A percentile compares a stretch with the other conserved stretches of the same genome.
Evolutionary conservation across 2,797 vertebrate genomes (phyloP).

Genomic region (Sparidentex hasta): DNA sequence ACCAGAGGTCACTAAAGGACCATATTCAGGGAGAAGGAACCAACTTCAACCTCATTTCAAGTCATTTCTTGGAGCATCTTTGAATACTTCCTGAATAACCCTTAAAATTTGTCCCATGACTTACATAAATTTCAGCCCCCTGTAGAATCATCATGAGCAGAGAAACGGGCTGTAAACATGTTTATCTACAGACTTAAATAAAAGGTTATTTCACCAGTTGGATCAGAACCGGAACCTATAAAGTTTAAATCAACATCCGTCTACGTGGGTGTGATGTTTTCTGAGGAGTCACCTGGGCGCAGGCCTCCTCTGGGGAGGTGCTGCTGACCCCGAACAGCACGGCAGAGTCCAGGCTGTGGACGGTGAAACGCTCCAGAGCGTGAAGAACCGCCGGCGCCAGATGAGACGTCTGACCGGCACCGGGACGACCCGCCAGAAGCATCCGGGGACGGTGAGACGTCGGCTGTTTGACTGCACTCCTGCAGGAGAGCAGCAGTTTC

Average conservation of each 20-base stretch:
- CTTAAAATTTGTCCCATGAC: no score
- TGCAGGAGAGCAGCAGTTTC: conserved; percentile 57
- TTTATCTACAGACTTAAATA: no score
- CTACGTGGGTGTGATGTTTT: background rate
- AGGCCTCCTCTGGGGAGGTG: conserved; percentile 90
- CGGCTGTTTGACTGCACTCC: conserved; percentile 87
- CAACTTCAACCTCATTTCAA: no score
- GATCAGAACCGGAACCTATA: no score
- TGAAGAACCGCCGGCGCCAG: conserved; percentile 93
- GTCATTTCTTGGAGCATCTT: no score
- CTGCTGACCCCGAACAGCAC: conserved; percentile 87
- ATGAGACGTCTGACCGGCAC: conserved; percentile 91
- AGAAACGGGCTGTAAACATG: no score
- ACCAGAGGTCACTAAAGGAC: conserved; percentile 4
- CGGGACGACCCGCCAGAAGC: conserved; percentile 87
- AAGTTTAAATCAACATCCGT: background rate
- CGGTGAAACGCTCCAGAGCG: conserved; percentile 89
- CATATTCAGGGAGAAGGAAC: background rate
- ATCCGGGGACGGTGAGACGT: conserved; percentile 90
- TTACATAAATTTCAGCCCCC: no score
- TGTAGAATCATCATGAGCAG: no score
- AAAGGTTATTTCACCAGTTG: no score
- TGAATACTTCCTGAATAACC: no score
- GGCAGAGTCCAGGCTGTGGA: conserved; percentile 90
- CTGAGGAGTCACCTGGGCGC: conserved; percentile 86